Base-by-base conservation (phyloP, 2,797 vertebrate genomes). In the Myiotriccus ornatus region DNA sequence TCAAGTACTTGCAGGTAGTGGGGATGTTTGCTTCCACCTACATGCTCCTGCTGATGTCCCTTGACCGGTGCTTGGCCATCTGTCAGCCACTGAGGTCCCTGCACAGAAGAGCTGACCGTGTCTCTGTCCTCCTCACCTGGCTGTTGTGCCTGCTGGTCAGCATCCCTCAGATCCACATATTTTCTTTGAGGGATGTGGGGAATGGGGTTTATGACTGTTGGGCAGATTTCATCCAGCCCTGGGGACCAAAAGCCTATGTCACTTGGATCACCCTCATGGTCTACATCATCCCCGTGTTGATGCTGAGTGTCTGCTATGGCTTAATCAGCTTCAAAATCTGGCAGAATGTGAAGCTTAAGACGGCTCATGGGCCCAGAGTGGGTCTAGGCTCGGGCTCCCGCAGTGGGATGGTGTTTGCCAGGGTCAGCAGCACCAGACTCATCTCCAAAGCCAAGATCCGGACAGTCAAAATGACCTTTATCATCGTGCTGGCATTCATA, bases 21-120 rank as follows among this genome's bases (percentile, higher is more conserved):
- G 99, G 99, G 10, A 99, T 99, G 99, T 99, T 99, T n/a, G 99
- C 99, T 3, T 99, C 99, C 57, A 99, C 99, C 39, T 99, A 99
- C 97, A 98, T 99, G 99, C 98, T 99, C 27, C 98, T 99, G 85
- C 97, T 99, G 76, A 99, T 99, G 99, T 99, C 99, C 52, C 96
- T 99, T 37, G 99, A 99, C 97, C 98, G 99, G 87, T 99, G 99
- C 90, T 91, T 99, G 94, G 99, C 99, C 28, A 99, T 99, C 95
- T 99, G 99, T 94, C 98, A 98, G 89, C 99, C 99, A 0, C 98
- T 99, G 81, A 98, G 99, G 84, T 98, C 98, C 13, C 93, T 99
- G 89, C 98, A 98, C 95, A 98, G 97, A 95, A 97, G 98, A 14
- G 98, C 98, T 0, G 99, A 99, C 90, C 98, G 98, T 8, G 91